Conservation (phyloP, 2,113 vertebrate species). For the Carassius carassius region DNA sequence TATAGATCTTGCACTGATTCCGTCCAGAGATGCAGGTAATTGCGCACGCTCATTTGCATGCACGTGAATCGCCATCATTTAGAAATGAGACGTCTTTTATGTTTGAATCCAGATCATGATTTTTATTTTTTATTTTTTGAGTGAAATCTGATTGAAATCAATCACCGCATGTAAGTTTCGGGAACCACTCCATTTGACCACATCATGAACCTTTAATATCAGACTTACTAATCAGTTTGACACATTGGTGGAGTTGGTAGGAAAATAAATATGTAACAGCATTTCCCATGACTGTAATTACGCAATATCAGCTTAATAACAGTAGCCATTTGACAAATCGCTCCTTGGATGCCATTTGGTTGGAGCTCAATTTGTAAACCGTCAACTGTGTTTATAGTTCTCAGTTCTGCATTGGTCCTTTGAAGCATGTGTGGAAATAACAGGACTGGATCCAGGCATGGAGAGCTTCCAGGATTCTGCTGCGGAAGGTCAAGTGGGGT, state of each 20-base stretch:
- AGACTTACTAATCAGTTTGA: conserved; percentile 22
- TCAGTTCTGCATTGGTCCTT: neutral
- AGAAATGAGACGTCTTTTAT: no score
- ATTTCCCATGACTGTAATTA: conserved; percentile 41
- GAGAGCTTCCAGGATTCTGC: conserved; percentile 33
- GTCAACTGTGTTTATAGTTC: conserved; percentile 31
- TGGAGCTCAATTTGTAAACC: conserved; percentile 17
- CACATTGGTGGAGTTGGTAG: neutral
- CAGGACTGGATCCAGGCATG: conserved; percentile 15
- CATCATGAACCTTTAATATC: neutral
- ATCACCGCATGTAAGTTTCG: neutral
- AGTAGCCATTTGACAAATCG: conserved; percentile 5
- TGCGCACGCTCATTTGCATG: no score
- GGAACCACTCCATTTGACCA: neutral
- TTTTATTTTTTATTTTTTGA: no score
- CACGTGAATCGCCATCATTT: no score
- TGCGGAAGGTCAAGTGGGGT: conserved; percentile 40
- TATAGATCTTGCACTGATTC: no score
- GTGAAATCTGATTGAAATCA: neutral
- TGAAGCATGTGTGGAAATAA: conserved; percentile 38
- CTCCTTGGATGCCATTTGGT: neutral
- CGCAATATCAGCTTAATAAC: neutral
- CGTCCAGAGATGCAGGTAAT: no score
- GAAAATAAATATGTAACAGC: neutral
- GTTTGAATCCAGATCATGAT: no score